A percentile compares a stretch with the other conserved stretches of the same genome.
phyloP scores from a whole-genome alignment of 2,888 invertebrate genomes.

The Agrotis segetum region DNA sequence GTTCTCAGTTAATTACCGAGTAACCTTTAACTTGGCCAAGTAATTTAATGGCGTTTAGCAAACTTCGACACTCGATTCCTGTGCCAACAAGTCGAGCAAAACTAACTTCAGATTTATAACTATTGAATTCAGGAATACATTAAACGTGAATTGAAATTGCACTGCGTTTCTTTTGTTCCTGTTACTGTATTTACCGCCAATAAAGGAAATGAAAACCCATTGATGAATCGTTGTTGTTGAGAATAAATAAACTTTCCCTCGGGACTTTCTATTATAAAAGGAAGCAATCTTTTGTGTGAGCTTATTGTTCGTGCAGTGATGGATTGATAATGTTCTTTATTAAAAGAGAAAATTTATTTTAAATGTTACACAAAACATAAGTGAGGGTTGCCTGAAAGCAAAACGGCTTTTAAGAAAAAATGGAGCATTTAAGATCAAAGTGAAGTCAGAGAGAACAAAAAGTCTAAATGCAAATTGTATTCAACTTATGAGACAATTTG shows the following conservation, averaged over 20 bases:
- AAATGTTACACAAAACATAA: background rate
- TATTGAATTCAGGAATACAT: constrained; percentile 38
- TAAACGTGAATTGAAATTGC: constrained; percentile 30
- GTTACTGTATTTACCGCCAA: constrained; percentile 29
- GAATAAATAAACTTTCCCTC: constrained; percentile 38
- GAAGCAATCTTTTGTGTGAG: constrained; percentile 40
- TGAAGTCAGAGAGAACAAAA: constrained; percentile 16
- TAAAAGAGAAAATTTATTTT: constrained; percentile 2
- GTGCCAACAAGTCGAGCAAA: constrained; percentile 55
- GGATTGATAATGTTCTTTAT: constrained; percentile 39
- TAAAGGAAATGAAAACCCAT: constrained; percentile 49
- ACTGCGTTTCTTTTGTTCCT: constrained; percentile 32
- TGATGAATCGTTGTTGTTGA: constrained; percentile 48
- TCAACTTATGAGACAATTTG: constrained; percentile 28
- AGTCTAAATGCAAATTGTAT: constrained; percentile 39
- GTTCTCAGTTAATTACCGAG: constrained; percentile 66
- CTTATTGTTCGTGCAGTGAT: constrained; percentile 51
- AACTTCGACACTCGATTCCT: constrained; percentile 67
- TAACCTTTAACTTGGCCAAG: constrained; percentile 69
- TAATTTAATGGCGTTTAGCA: constrained; percentile 75
- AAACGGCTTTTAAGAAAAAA: background rate
- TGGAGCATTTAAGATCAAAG: constrained; percentile 16
- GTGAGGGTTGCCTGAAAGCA: background rate
- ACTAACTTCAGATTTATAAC: constrained; percentile 62
- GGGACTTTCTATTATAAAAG: constrained; percentile 38